Base-by-base conservation (phyloP, 1,140 invertebrate species). In the Leptinotarsa lineolata region DNA sequence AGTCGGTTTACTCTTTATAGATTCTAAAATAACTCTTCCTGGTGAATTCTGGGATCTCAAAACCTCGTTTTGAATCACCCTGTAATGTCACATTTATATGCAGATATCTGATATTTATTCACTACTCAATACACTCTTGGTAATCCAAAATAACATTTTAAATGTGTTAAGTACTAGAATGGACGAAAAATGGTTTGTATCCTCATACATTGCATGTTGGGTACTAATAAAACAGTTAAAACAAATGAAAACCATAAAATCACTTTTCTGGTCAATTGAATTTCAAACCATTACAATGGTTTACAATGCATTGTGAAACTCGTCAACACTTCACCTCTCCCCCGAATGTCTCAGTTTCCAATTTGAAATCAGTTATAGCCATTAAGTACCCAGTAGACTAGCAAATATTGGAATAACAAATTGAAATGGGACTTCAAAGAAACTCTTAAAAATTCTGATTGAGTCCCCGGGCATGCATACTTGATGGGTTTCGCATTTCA, bases 111-210 rank as follows among this genome's bases (percentile, higher is more conserved):
- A 72, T 70, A 71, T 75, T 73, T 64, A 75, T 68, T 75, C 64
- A 48, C 65, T 46, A 67, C 30, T 70, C 45, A 72, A 65, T 67
- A 72, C 72, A 72, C 68, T 75, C 22, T 72, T 65, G 63, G 64
- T 67, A 54, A 68, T 66, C 70, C 54, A 70, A 69, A 71, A 70
- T 78, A 63, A 68, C 70, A 74, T 70, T 74, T 22, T 30, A 72
- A 71, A 68, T 66, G 61, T 74, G 65, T 75, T 79, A 79, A 79
- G 78, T 79, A 79, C 78, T 79, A 79, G 67, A 21, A 74, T 79
- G 78, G 78, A 79, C 78, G 78, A 75, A 75, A 77, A 72, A 74
- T 76, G 48, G 61, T 78, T 78, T 70, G 75, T 54, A 8, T 18
- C n/a, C 48, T 3, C 15, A 54, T n/a, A 54, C 3, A 54, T 54